Evolutionary conservation across 2,888 invertebrate genomes (phyloP).

Genomic region (Rotaria magnacalcarata): DNA sequence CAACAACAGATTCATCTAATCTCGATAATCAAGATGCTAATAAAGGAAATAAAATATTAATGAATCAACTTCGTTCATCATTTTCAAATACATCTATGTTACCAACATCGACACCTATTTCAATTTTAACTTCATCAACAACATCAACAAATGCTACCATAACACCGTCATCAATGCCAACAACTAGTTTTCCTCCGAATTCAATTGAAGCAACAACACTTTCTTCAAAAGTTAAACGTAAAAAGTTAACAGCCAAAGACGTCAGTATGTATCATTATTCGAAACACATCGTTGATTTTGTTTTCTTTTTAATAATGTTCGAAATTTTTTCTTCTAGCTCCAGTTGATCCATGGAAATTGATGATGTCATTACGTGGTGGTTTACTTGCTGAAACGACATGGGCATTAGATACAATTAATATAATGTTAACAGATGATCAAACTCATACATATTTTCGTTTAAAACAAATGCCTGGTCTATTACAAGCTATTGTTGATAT

Average conservation of each 20-base stretch:
- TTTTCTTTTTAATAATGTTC: neutral
- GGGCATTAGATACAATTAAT: conserved; percentile 93
- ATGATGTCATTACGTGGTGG: conserved; percentile 97
- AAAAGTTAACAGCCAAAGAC: conserved; percentile 75
- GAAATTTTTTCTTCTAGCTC: conserved; percentile 63
- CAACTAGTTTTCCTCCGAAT: conserved; percentile 73
- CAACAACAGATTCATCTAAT: neutral
- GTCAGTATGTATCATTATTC: neutral
- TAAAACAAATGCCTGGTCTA: conserved; percentile 84
- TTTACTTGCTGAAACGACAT: conserved; percentile 86
- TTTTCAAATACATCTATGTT: neutral
- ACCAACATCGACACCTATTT: neutral
- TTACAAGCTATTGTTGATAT: conserved; percentile 68
- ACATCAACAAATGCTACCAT: neutral
- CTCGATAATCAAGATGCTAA: neutral
- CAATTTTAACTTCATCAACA: neutral
- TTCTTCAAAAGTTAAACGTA: conserved; percentile 65
- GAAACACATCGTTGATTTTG: neutral
- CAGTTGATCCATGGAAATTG: conserved; percentile 91
- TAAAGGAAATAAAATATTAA: neutral
- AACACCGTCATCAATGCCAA: neutral
- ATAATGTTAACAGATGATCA: conserved; percentile 90
- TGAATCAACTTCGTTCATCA: conserved; percentile 16
- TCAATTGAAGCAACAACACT: conserved; percentile 81
- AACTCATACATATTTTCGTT: conserved; percentile 84